These are phyloP conservation scores for Myzus persicae DNA, from an alignment of 1,140 invertebrate genomes.

Conservation along the genomic window DNA sequence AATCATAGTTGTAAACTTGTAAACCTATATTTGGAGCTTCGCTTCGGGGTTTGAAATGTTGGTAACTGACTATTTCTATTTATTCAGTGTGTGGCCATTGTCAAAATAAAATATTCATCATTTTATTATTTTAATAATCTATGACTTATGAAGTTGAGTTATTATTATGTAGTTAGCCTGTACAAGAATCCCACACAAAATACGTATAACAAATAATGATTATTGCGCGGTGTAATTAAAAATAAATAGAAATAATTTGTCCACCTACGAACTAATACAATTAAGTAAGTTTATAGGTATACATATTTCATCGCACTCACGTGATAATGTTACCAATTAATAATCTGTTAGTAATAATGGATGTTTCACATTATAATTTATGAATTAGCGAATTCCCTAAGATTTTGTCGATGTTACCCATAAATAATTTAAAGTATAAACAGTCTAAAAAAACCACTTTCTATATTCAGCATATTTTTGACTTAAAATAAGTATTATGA, in stretches of 20 bases:
- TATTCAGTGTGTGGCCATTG: not conserved
- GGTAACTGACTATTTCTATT: not conserved
- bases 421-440: not conserved
- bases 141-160: slow-evolving; percentile 18
- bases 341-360: not conserved
- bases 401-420: not conserved
- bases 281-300: not conserved
- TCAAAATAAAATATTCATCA: not conserved
- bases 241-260: slow-evolving; percentile 20
- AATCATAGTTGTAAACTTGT: not conserved
- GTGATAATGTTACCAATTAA: not conserved
- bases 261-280: slow-evolving; percentile 17
- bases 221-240: slow-evolving; percentile 1
- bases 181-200: not conserved
- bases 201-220: not conserved
- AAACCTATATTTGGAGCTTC: not conserved
- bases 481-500: not conserved
- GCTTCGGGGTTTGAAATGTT: not conserved
- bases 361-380: not conserved
- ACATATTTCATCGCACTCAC: not conserved
- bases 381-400: not conserved
- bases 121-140: slow-evolving; percentile 18
- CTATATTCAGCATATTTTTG: not conserved
- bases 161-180: not conserved
- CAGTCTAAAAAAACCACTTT: not conserved